Percentiles rank a stretch among this genome's conserved stretches.
These are phyloP conservation scores for Microtus oregoni DNA, from an alignment of 2,113 vertebrate species.

Conservation along the genomic window DNA sequence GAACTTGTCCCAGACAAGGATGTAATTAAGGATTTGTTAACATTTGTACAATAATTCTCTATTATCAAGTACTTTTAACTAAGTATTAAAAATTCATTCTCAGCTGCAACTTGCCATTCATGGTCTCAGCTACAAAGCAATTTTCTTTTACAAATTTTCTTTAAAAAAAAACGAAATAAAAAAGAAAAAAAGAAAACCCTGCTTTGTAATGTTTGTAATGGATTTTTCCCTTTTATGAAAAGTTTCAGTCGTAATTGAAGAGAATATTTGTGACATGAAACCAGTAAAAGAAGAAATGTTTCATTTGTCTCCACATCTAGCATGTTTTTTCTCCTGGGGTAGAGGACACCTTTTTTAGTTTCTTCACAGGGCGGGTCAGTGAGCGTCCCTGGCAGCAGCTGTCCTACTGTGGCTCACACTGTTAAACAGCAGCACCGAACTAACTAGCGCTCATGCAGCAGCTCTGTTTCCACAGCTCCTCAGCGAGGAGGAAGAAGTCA, in stretches of 20 bases:
- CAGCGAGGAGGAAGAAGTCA: neutral
- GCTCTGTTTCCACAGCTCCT: neutral
- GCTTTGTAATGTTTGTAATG: slow-evolving; percentile 62
- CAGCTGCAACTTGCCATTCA: slow-evolving; percentile 73
- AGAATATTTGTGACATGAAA: slow-evolving; percentile 15
- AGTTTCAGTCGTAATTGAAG: neutral
- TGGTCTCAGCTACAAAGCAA: slow-evolving; percentile 64
- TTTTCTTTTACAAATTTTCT: slow-evolving; percentile 66
- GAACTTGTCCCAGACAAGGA: slow-evolving; percentile 60
- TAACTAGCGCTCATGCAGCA: too few relatives aligned
- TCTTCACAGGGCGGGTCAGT: neutral
- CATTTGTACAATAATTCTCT: slow-evolving; percentile 63
- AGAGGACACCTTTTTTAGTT: neutral
- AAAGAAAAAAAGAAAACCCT: neutral
- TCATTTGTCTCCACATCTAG: neutral
- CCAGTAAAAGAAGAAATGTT: slow-evolving; percentile 20
- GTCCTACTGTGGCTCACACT: too few relatives aligned
- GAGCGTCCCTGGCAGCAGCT: too few relatives aligned
- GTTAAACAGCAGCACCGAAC: neutral
- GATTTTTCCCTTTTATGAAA: slow-evolving; percentile 56
- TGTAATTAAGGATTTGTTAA: slow-evolving; percentile 80
- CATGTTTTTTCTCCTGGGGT: neutral
- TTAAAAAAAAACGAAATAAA: neutral
- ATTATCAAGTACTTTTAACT: slow-evolving; percentile 74
- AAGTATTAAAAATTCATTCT: slow-evolving; percentile 73